These are phyloP conservation scores for Acridotheres tristis DNA, from an alignment of 2,797 vertebrate species.

Conservation along the genomic window DNA sequence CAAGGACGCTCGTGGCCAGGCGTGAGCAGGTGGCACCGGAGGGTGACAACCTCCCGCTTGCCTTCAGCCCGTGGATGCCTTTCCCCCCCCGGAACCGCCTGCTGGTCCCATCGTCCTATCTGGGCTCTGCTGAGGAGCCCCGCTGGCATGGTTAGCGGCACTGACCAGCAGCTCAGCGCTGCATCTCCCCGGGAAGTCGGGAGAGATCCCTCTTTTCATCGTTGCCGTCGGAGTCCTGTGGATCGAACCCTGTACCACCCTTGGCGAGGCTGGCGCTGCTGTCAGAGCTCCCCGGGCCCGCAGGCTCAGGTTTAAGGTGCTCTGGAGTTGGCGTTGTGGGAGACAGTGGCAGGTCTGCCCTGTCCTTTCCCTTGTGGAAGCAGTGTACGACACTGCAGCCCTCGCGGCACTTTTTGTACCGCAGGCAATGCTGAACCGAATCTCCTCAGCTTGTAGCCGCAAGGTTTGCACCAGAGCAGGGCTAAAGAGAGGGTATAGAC, in stretches of 20 bases:
- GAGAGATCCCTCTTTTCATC: neutral
- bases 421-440: rapidly evolving
- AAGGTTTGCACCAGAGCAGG: neutral
- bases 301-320: neutral
- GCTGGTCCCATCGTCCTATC: neutral
- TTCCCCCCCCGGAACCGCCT: neutral
- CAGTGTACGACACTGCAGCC: rapidly evolving
- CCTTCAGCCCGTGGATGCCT: neutral
- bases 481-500: neutral
- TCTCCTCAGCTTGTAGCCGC: too few relatives aligned
- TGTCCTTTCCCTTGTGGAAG: neutral
- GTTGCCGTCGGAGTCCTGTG: neutral
- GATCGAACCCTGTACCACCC: neutral
- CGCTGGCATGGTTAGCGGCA: rapidly evolving
- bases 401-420: neutral
- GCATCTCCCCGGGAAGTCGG: neutral
- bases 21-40: neutral
- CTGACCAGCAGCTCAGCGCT: neutral
- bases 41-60: neutral
- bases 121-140: neutral
- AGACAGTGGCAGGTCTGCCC: neutral
- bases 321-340: neutral
- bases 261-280: neutral
- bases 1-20: neutral
- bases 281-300: neutral